These are phyloP conservation scores for Scaptomyza cyrtandrae DNA, from an alignment of 2,888 invertebrate species.

Conservation along the genomic window DNA sequence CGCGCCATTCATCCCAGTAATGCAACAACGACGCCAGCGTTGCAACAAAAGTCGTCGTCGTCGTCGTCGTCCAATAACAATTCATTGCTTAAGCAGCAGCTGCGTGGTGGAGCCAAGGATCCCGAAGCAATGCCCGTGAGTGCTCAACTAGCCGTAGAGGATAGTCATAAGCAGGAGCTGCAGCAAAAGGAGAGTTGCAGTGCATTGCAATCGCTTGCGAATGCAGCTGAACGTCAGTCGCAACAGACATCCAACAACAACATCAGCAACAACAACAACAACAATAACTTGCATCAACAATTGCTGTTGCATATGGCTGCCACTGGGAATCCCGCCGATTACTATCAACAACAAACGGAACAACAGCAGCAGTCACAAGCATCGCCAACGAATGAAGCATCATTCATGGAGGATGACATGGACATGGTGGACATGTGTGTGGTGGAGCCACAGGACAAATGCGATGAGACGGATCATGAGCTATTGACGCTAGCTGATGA, in stretches of 20 bases:
- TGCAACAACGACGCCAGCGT: slow-evolving; percentile 15
- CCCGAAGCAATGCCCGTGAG: slow-evolving; percentile 42
- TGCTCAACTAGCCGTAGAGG: slow-evolving; percentile 30
- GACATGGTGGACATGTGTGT: slow-evolving; percentile 53
- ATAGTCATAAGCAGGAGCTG: slow-evolving; percentile 26
- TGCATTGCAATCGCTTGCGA: slow-evolving; percentile 79
- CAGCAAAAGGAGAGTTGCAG: slow-evolving; percentile 57
- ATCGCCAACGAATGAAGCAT: slow-evolving; percentile 71
- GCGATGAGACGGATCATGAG: slow-evolving; percentile 73
- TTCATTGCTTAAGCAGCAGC: slow-evolving; percentile 82
- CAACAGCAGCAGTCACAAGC: slow-evolving; percentile 49
- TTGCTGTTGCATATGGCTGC: slow-evolving; percentile 82
- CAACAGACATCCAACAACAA: slow-evolving; percentile 49
- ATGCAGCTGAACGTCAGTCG: slow-evolving; percentile 78
- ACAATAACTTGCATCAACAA: slow-evolving; percentile 76
- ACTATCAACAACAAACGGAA: slow-evolving; percentile 59
- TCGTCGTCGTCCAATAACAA: slow-evolving; percentile 56
- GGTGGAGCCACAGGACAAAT: slow-evolving; percentile 68
- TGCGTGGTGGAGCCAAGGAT: slow-evolving; percentile 78
- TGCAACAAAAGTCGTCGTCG: slow-evolving; percentile 27
- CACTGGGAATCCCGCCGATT: slow-evolving; percentile 67
- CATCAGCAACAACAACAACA: slow-evolving; percentile 1
- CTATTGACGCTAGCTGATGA: slow-evolving; percentile 75
- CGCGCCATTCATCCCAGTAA: slow-evolving; percentile 68
- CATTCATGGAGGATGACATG: slow-evolving; percentile 72